A percentile compares a stretch with the other conserved stretches of the same genome.
Conservation (phyloP, 2,797 vertebrate genomes). For the Odontamblyopus lacepedii region DNA sequence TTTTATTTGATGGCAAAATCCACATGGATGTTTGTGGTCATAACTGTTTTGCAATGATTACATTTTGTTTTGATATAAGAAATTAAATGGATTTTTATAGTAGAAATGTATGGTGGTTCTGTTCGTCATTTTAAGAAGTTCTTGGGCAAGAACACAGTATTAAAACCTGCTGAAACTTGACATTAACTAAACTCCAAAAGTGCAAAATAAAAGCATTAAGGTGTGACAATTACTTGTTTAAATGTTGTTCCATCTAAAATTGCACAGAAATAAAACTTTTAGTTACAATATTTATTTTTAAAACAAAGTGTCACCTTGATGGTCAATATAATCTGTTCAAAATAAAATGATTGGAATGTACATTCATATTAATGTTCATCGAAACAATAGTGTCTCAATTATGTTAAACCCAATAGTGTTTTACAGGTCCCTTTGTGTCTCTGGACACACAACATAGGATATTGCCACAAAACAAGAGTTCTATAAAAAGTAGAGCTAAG, state of each 20-base stretch:
- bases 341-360: slow-evolving; percentile 59
- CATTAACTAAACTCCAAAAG: slow-evolving; percentile 78
- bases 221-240: slow-evolving; percentile 55
- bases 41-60: slow-evolving; percentile 77
- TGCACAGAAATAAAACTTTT: slow-evolving; percentile 4
- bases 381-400: slow-evolving; percentile 67
- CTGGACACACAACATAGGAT: slow-evolving; percentile 27
- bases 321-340: slow-evolving; percentile 47
- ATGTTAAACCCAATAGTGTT: slow-evolving; percentile 65
- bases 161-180: slow-evolving; percentile 79
- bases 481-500: slow-evolving; percentile 28
- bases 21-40: slow-evolving; percentile 76
- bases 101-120: slow-evolving; percentile 79
- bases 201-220: slow-evolving; percentile 81
- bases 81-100: slow-evolving; percentile 90
- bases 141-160: slow-evolving; percentile 10
- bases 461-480: slow-evolving; percentile 28
- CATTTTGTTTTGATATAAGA: slow-evolving; percentile 78
- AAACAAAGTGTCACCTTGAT: slow-evolving; percentile 61
- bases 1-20: slow-evolving; percentile 70
- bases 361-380: slow-evolving; percentile 49
- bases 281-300: slow-evolving; percentile 64
- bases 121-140: slow-evolving; percentile 77
- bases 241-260: slow-evolving; percentile 45
- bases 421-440: slow-evolving; percentile 52